These are phyloP conservation scores for Rhinopomastus cyanomelas DNA, from an alignment of 2,113 vertebrate genomes.

Conservation along the genomic window DNA sequence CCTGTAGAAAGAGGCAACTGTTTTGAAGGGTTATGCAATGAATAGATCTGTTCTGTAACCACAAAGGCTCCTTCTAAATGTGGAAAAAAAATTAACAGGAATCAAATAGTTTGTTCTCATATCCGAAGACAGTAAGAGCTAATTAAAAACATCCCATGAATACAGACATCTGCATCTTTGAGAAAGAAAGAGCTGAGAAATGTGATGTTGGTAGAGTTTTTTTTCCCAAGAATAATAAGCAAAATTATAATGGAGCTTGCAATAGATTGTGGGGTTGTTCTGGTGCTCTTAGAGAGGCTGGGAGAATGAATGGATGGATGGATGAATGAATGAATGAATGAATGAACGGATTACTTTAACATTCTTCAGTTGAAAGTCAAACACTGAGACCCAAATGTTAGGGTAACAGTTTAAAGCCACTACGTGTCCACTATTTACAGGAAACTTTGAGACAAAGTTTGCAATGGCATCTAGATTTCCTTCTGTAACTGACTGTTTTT, in stretches of 20 bases:
- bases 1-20: neutral
- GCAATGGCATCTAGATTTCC: neutral
- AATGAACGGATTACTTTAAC: neutral
- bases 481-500: neutral
- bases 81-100: neutral
- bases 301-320: neutral
- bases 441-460: neutral
- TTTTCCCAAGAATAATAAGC: neutral
- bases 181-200: neutral
- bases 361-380: neutral
- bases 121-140: neutral
- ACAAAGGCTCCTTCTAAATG: neutral
- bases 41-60: neutral
- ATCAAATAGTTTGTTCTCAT: neutral
- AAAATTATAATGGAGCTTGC: neutral
- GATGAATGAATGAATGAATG: neutral
- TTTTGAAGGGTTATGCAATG: slow-evolving; percentile 6
- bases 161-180: neutral
- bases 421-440: neutral
- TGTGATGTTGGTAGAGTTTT: neutral
- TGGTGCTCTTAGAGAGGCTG: neutral
- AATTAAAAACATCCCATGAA: neutral
- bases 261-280: neutral
- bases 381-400: neutral
- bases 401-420: neutral